Conservation (phyloP, 2,888 invertebrate genomes). For the Zhengitettix transpicula region DNA sequence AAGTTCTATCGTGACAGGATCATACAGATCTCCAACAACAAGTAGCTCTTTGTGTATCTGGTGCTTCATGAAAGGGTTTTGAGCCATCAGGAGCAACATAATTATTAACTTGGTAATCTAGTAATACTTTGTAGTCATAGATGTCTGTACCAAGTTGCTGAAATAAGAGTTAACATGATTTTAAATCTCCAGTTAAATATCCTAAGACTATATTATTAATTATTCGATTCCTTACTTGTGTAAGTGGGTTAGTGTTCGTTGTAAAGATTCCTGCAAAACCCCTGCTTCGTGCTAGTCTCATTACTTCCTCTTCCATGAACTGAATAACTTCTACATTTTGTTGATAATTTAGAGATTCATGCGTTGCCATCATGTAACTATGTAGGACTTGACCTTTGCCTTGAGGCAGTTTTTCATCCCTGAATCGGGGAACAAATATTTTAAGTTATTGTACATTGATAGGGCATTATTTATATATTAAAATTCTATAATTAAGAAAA, state of each 20-base stretch:
- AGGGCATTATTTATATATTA: too few relatives aligned
- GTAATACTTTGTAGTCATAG: constrained; percentile 56
- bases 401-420: constrained; percentile 34
- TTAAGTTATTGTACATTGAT: too few relatives aligned
- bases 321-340: constrained; percentile 68
- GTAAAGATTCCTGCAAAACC: constrained; percentile 63
- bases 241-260: constrained; percentile 76
- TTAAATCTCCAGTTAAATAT: neutral
- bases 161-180: constrained; percentile 15
- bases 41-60: constrained; percentile 56
- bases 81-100: constrained; percentile 54
- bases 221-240: constrained; percentile 41
- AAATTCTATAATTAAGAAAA: too few relatives aligned
- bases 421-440: neutral
- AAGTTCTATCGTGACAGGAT: neutral
- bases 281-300: constrained; percentile 44
- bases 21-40: constrained; percentile 57
- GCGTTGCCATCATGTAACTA: constrained; percentile 78
- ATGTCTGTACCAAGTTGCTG: constrained; percentile 71
- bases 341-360: constrained; percentile 40
- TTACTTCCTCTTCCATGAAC: constrained; percentile 58
- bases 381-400: constrained; percentile 57
- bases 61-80: constrained; percentile 56
- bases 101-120: constrained; percentile 67
- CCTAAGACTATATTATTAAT: neutral